Conservation (phyloP, 1,140 invertebrate genomes). For the Ericerus pela region DNA sequence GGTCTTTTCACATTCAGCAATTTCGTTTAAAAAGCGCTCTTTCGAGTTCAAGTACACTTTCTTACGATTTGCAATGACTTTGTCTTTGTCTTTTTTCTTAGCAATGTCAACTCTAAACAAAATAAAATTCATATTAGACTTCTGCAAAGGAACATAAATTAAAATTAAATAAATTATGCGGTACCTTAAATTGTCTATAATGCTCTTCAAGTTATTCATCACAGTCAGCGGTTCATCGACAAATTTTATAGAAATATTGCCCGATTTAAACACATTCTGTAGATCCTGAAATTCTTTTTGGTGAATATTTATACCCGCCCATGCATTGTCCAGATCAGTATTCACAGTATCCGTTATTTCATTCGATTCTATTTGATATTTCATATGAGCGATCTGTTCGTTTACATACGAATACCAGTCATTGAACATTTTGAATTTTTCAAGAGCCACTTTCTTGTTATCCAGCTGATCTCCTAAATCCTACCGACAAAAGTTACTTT, state of each 20-base stretch:
- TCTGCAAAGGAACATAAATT: not conserved
- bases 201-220: conserved; percentile 38
- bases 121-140: not conserved
- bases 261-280: conserved; percentile 44
- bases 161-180: not conserved
- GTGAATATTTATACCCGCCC: conserved; percentile 43
- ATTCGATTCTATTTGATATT: conserved; percentile 58
- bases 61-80: not conserved
- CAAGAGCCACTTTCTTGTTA: conserved; percentile 54
- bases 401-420: conserved; percentile 67
- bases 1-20: not conserved
- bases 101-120: not conserved
- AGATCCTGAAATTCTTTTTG: conserved; percentile 48
- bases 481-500: conserved; percentile 23
- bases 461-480: conserved; percentile 56
- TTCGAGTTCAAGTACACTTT: not conserved
- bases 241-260: conserved; percentile 36
- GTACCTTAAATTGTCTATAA: conserved; percentile 27
- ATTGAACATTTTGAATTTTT: conserved; percentile 68
- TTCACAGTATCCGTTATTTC: conserved; percentile 50
- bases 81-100: not conserved
- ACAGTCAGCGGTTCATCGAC: conserved; percentile 31
- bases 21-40: not conserved
- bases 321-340: conserved; percentile 36
- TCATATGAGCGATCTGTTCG: conserved; percentile 60